Evolutionary conservation across 2,113 vertebrate genomes (phyloP).

Genomic region (Psittacula cyanocephala): DNA sequence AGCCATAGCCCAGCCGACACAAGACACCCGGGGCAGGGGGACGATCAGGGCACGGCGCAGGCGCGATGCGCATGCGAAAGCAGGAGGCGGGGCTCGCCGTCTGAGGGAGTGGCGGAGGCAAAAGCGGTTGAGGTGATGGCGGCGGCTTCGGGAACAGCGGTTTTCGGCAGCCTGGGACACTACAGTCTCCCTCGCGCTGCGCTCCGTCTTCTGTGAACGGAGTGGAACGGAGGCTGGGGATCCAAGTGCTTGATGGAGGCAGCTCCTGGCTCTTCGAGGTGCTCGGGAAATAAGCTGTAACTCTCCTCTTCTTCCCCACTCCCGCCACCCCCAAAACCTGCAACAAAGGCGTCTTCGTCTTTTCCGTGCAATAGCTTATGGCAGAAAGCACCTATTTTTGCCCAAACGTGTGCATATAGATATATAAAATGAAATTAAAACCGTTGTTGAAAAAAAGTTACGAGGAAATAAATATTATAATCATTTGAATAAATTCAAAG

Average conservation of each 20-base stretch:
- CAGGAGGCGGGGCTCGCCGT: background rate
- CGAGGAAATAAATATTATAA: background rate
- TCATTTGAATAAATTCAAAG: background rate
- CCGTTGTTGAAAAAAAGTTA: background rate
- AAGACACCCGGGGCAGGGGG: no score
- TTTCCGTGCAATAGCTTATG: rapidly evolving
- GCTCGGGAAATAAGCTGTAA: background rate
- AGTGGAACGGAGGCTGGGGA: background rate
- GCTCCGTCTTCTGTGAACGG: rapidly evolving
- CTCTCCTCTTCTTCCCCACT: background rate
- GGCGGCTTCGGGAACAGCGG: rapidly evolving
- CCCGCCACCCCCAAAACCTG: no score
- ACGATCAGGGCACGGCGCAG: background rate
- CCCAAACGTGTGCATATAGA: background rate
- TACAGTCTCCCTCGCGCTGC: rapidly evolving
- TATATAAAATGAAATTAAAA: background rate
- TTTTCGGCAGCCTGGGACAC: rapidly evolving
- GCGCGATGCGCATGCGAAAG: background rate
- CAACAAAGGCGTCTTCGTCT: background rate
- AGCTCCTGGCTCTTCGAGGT: background rate
- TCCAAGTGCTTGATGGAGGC: background rate
- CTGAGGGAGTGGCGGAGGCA: no score
- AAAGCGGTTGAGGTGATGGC: no score
- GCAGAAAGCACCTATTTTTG: background rate
- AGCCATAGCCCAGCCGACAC: background rate